phyloP scores from a whole-genome alignment of 2,888 invertebrate genomes.

The Macrosiphum euphorbiae region DNA sequence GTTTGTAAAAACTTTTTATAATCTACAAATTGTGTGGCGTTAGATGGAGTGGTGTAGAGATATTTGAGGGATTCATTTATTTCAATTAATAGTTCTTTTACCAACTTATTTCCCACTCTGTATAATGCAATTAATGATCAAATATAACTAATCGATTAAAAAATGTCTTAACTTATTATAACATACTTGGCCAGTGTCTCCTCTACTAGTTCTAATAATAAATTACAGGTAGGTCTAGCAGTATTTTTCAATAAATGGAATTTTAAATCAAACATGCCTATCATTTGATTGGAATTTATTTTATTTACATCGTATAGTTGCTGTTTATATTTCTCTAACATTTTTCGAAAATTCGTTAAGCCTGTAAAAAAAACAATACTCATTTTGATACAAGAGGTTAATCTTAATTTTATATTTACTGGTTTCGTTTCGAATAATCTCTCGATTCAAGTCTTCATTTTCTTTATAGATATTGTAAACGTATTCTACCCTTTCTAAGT shows the following conservation, averaged over 20 bases:
- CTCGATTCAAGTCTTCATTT: conserved; percentile 17
- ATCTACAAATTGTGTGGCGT: conserved; percentile 81
- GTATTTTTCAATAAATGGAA: conserved; percentile 37
- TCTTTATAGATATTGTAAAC: conserved; percentile 29
- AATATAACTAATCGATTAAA: background rate
- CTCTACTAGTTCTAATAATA: conserved; percentile 43
- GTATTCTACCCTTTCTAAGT: conserved; percentile 25
- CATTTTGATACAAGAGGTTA: background rate
- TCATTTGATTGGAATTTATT: conserved; percentile 30
- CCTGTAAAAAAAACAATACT: conserved; percentile 1
- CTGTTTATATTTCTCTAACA: conserved; percentile 50
- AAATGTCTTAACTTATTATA: background rate
- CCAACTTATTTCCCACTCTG: conserved; percentile 39
- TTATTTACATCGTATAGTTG: conserved; percentile 37
- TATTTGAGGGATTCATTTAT: conserved; percentile 77
- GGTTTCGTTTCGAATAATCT: conserved; percentile 34
- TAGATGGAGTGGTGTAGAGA: conserved; percentile 77
- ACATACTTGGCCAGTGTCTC: conserved; percentile 40
- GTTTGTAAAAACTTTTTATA: conserved; percentile 81
- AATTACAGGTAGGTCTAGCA: background rate
- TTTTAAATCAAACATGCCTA: conserved; percentile 47
- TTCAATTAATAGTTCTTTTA: conserved; percentile 69
- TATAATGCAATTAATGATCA: background rate
- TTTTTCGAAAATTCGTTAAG: conserved; percentile 17
- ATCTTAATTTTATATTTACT: conserved; percentile 16